Percentiles rank a stretch among this genome's conserved stretches.
Evolutionary conservation across 2,888 invertebrate species (phyloP).

Genomic region (Nomada ruficornis): DNA sequence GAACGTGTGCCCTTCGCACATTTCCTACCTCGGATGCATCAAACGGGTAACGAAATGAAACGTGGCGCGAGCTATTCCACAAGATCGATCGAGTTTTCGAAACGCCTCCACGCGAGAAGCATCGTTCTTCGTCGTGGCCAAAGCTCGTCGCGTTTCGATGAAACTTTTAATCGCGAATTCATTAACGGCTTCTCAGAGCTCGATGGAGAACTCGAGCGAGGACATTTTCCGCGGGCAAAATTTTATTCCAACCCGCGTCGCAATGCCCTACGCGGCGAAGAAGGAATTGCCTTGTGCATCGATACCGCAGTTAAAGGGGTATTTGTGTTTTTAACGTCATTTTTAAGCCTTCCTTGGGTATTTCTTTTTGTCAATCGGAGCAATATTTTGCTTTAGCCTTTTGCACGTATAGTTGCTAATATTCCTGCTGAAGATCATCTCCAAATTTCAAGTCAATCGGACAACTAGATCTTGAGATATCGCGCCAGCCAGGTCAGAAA

Average conservation of each 20-base stretch:
- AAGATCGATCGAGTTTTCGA: slow-evolving; percentile 28
- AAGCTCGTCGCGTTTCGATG: background rate
- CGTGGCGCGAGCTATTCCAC: slow-evolving; percentile 13
- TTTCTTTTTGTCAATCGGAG: no score
- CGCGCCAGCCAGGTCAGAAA: no score
- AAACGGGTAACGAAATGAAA: slow-evolving; percentile 71
- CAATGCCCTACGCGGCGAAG: background rate
- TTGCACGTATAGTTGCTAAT: no score
- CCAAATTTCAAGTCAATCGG: no score
- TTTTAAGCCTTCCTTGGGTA: no score
- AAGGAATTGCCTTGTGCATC: slow-evolving; percentile 21
- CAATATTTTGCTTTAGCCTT: no score
- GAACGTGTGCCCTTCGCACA: slow-evolving; percentile 65
- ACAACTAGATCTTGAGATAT: no score
- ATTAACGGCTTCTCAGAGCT: background rate
- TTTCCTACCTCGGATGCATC: slow-evolving; percentile 69
- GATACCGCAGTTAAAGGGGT: slow-evolving; percentile 21
- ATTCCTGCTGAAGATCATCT: no score
- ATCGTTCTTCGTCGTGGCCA: background rate
- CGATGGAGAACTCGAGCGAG: background rate
- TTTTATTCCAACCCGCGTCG: no score
- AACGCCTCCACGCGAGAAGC: background rate
- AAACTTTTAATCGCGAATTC: slow-evolving; percentile 34
- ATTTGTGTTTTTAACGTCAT: no score
- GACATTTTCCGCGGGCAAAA: no score